Conservation (phyloP, 2,113 vertebrate species). For the Thamnophis sirtalis region DNA sequence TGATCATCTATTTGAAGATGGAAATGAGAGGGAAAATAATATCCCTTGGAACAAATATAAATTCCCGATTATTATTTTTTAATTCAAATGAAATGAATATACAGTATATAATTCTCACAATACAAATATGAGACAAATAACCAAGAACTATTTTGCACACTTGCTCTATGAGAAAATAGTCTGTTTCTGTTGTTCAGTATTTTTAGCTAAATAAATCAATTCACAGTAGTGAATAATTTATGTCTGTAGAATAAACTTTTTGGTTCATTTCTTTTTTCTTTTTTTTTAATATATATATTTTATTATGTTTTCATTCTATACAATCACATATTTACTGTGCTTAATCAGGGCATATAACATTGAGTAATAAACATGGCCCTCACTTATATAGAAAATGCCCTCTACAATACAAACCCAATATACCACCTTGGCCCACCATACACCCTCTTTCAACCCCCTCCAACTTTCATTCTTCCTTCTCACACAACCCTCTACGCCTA, state of each 20-base stretch:
- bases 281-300: too few species aligned
- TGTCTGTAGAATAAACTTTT: not conserved
- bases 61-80: not conserved
- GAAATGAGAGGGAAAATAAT: not conserved
- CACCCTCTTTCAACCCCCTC: too few species aligned
- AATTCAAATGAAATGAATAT: not conserved
- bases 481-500: too few species aligned
- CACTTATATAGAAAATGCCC: too few species aligned
- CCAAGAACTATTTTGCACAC: not conserved
- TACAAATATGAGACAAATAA: not conserved
- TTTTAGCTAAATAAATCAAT: not conserved
- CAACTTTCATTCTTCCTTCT: too few species aligned
- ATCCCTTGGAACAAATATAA: not conserved
- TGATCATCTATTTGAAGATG: not conserved
- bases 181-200: not conserved
- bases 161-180: not conserved
- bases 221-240: not conserved
- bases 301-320: too few species aligned
- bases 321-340: too few species aligned
- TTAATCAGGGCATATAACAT: too few species aligned
- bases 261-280: not conserved
- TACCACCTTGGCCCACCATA: too few species aligned
- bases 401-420: too few species aligned
- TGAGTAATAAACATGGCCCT: too few species aligned
- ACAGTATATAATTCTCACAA: not conserved